Conservation (phyloP, 2,113 vertebrate genomes). For the Neogale vison region DNA sequence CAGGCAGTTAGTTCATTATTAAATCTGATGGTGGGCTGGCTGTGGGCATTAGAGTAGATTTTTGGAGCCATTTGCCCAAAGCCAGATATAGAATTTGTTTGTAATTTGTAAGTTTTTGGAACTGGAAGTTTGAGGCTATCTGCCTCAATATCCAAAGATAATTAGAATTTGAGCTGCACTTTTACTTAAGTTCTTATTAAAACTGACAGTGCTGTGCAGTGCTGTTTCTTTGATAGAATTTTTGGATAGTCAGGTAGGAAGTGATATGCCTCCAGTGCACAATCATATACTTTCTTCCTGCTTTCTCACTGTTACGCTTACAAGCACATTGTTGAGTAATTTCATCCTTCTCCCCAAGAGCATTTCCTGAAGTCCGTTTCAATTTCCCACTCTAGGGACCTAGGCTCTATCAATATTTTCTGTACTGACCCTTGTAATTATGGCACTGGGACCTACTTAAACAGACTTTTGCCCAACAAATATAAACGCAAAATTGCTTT, state of each 20-base stretch:
- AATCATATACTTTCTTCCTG: background rate
- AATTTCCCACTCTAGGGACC: conserved; percentile 47
- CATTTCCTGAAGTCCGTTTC: conserved; percentile 45
- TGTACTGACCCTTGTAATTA: conserved; percentile 66
- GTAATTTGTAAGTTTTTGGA: background rate
- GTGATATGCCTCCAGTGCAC: background rate
- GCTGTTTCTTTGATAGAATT: background rate
- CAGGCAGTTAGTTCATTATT: conserved; percentile 12
- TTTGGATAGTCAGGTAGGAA: conserved; percentile 8
- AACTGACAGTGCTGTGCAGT: background rate
- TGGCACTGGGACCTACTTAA: conserved; percentile 41
- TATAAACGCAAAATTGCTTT: conserved; percentile 57
- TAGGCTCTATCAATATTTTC: conserved; percentile 57
- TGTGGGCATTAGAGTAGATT: background rate
- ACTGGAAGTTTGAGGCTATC: background rate
- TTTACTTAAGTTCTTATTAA: conserved; percentile 39
- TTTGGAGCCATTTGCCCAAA: conserved; percentile 43
- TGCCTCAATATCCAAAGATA: background rate
- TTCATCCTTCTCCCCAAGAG: conserved; percentile 45
- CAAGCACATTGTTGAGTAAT: conserved; percentile 48
- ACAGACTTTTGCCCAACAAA: conserved; percentile 50
- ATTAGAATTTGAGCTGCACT: background rate
- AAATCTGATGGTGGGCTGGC: background rate
- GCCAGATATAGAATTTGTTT: background rate
- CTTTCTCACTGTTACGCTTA: conserved; percentile 30